Conservation (phyloP, 2,797 vertebrate genomes). For the Sciurus vulgaris region DNA sequence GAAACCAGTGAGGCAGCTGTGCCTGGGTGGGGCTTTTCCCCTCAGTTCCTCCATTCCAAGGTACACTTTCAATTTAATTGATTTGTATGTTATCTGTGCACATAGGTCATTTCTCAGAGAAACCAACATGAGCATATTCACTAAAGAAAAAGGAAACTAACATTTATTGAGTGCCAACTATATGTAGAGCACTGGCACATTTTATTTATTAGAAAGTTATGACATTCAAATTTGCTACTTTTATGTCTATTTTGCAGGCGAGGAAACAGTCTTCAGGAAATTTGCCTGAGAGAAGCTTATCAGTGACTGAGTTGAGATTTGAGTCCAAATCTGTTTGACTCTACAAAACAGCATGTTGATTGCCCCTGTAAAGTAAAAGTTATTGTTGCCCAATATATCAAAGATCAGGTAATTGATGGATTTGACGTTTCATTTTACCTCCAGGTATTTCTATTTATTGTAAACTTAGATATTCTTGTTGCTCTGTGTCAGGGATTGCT, state of each 20-base stretch:
- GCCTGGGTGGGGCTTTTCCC: not conserved
- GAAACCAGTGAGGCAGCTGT: not conserved
- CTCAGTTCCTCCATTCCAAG: not conserved
- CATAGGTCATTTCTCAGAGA: not conserved
- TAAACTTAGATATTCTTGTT: not conserved
- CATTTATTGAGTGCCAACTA: not conserved
- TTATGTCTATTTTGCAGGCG: not conserved
- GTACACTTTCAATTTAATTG: not conserved
- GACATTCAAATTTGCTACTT: conserved; percentile 31
- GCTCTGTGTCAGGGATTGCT: not conserved
- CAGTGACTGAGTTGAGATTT: not conserved
- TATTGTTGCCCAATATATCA: not conserved
- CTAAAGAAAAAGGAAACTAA: not conserved
- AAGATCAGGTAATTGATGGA: not conserved
- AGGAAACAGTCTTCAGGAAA: not conserved
- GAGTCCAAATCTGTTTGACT: not conserved
- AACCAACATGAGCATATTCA: not conserved
- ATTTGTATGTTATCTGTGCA: not conserved
- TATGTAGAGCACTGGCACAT: not conserved
- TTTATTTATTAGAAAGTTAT: not conserved
- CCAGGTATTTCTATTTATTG: not conserved
- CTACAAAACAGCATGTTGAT: not conserved
- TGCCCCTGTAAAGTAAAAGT: not conserved
- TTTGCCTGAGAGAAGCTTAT: not conserved
- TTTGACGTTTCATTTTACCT: not conserved